Evolutionary conservation across 1,140 invertebrate species (phyloP).

Genomic region (Zaprionus taronus): DNA sequence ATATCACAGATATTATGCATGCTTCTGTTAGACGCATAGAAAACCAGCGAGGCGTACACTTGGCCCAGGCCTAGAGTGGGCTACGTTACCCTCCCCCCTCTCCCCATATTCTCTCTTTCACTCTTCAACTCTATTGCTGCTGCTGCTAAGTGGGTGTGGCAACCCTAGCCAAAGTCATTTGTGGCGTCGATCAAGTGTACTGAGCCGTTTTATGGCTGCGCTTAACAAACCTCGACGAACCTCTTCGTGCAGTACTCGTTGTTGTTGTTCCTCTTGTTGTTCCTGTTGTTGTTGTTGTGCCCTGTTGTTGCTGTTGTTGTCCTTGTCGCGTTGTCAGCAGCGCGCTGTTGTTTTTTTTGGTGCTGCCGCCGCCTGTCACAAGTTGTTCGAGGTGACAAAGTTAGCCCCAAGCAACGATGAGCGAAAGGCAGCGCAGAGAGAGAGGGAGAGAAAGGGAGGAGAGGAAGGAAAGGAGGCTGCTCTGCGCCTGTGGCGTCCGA

Average conservation of each 20-base stretch:
- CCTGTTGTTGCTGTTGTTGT: neutral
- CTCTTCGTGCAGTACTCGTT: constrained; percentile 45
- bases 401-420: constrained; percentile 32
- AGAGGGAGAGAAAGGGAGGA: neutral
- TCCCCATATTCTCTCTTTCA: neutral
- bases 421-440: constrained; percentile 14
- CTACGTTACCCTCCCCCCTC: neutral
- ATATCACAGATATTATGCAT: constrained; percentile 61
- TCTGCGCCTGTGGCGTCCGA: constrained; percentile 47
- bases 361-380: constrained; percentile 31
- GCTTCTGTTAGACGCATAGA: constrained; percentile 78
- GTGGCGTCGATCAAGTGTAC: constrained; percentile 77
- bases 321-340: constrained; percentile 33
- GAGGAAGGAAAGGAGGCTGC: neutral
- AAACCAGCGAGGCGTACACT: constrained; percentile 70
- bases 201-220: constrained; percentile 77
- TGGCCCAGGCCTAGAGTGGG: constrained; percentile 50
- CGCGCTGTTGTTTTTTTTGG: constrained; percentile 23
- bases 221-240: constrained; percentile 74
- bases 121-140: neutral
- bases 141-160: constrained; percentile 25
- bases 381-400: constrained; percentile 44
- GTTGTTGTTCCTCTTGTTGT: constrained; percentile 35
- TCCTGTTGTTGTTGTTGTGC: constrained; percentile 45
- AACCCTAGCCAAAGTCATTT: constrained; percentile 69